Evolutionary conservation across 2,113 vertebrate species (phyloP).

Genomic region (Genyomyrus donnyi): DNA sequence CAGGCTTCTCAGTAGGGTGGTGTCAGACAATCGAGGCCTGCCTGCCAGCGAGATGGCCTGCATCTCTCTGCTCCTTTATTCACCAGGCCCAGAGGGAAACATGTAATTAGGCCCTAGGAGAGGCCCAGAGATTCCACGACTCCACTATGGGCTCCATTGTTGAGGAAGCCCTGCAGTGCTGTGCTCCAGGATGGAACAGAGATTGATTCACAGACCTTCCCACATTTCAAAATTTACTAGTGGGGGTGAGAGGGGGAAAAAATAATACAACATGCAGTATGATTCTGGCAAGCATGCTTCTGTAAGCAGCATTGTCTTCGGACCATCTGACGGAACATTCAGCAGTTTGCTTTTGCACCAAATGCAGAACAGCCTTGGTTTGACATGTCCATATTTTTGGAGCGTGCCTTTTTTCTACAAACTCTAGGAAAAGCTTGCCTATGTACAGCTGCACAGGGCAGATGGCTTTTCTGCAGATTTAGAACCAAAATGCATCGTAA

Average conservation of each 20-base stretch:
- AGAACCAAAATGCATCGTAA: background rate
- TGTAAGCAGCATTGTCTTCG: constrained; percentile 37
- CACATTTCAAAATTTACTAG: constrained; percentile 33
- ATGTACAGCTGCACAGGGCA: background rate
- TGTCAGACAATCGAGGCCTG: background rate
- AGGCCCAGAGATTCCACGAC: constrained; percentile 15
- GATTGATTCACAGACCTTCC: constrained; percentile 41
- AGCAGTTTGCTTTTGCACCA: constrained; percentile 29
- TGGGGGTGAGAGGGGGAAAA: constrained; percentile 17
- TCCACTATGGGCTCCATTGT: constrained; percentile 27
- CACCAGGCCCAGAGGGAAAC: constrained; percentile 20
- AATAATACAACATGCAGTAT: constrained; percentile 8
- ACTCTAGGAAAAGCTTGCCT: background rate
- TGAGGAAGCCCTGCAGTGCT: background rate
- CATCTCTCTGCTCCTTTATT: constrained; percentile 37
- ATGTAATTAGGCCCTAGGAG: constrained; percentile 59
- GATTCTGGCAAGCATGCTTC: constrained; percentile 29
- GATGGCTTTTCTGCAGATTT: background rate
- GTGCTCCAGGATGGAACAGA: constrained; percentile 24
- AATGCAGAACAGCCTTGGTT: constrained; percentile 25
- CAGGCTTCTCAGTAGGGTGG: background rate
- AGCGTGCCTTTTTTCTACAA: background rate
- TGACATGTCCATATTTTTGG: constrained; percentile 12
- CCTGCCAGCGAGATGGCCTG: constrained; percentile 10
- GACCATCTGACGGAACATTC: constrained; percentile 40